Percentiles rank a stretch among this genome's conserved stretches.
These are phyloP conservation scores for Serripes groenlandicus DNA, from an alignment of 2,888 invertebrate species.

Conservation along the genomic window DNA sequence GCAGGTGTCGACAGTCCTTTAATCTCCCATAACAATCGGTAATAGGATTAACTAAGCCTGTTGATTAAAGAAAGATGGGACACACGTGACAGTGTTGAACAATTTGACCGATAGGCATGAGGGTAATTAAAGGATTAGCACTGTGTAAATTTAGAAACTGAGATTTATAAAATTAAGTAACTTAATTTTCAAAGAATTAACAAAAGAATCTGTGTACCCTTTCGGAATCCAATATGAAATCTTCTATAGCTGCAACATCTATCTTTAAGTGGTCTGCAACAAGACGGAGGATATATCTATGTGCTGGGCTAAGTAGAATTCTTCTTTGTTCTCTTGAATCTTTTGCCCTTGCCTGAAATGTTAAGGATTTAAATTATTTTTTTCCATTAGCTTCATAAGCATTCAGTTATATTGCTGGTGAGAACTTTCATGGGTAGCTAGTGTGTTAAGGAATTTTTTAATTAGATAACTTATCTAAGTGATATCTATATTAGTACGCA, in stretches of 20 bases:
- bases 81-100: too few species aligned
- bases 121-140: too few species aligned
- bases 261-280: constrained; percentile 87
- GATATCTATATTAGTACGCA: neutral
- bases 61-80: too few species aligned
- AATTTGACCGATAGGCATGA: too few species aligned
- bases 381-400: neutral
- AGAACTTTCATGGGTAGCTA: neutral
- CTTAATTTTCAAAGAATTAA: too few species aligned
- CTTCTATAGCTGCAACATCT: constrained; percentile 88
- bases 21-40: too few species aligned
- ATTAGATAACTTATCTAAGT: neutral
- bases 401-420: neutral
- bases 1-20: too few species aligned
- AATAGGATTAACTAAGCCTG: too few species aligned
- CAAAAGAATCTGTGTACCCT: too few species aligned
- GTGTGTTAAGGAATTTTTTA: neutral
- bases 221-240: constrained; percentile 91
- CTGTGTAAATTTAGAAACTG: too few species aligned
- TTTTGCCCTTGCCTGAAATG: constrained; percentile 87
- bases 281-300: constrained; percentile 91
- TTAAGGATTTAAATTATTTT: neutral
- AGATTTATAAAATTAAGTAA: too few species aligned
- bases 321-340: constrained; percentile 88
- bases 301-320: constrained; percentile 88